These are phyloP conservation scores for Polyergus mexicanus DNA, from an alignment of 1,140 invertebrate genomes.

Conservation along the genomic window DNA sequence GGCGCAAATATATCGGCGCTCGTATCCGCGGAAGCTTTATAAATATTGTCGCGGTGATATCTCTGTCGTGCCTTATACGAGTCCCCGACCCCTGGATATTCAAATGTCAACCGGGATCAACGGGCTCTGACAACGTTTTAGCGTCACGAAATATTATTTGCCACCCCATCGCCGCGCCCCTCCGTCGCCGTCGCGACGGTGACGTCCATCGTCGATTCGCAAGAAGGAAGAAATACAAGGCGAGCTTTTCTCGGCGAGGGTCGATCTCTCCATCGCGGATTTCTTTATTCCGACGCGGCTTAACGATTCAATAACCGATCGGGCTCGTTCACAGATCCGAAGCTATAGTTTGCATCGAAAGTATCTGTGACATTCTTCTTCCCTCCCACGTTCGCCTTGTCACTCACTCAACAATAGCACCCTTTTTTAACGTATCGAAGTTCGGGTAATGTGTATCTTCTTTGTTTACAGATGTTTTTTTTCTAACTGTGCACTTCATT, in stretches of 20 bases:
- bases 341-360: constrained; percentile 83
- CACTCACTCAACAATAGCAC: constrained; percentile 8
- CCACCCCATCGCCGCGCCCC: constrained; percentile 63
- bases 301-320: constrained; percentile 87
- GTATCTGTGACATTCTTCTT: constrained; percentile 69
- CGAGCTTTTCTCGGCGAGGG: constrained; percentile 60
- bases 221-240: constrained; percentile 70
- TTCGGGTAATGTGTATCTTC: background rate
- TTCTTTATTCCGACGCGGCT: constrained; percentile 83
- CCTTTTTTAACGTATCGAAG: background rate
- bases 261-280: constrained; percentile 71
- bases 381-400: constrained; percentile 68
- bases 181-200: constrained; percentile 18
- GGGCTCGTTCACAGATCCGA: constrained; percentile 70
- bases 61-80: constrained; percentile 53
- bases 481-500: background rate
- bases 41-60: constrained; percentile 73
- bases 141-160: constrained; percentile 86
- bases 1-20: constrained; percentile 47
- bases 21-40: constrained; percentile 66
- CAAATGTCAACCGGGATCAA: constrained; percentile 86
- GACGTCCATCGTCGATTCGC: constrained; percentile 53
- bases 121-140: constrained; percentile 85
- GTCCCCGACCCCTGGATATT: constrained; percentile 81
- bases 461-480: background rate